Conservation (phyloP, 2,888 invertebrate genomes). For the Flabesymbios commensalis region DNA sequence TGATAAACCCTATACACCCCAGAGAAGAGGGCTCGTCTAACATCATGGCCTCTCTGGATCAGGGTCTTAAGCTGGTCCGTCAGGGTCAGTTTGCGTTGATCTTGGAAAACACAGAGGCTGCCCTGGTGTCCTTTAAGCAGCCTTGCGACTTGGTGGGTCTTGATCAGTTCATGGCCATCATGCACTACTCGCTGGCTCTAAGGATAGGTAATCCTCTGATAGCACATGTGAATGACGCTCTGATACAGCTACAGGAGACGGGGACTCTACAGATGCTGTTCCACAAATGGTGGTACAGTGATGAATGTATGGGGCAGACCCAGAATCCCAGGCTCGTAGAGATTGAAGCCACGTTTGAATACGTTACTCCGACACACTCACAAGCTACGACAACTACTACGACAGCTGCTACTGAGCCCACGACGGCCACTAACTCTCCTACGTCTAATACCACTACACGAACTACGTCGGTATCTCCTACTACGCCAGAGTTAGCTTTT, state of each 20-base stretch:
- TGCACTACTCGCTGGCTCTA: constrained; percentile 23
- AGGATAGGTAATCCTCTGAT: constrained; percentile 14
- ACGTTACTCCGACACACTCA: no score
- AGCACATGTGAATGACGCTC: constrained; percentile 8
- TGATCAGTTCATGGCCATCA: constrained; percentile 21
- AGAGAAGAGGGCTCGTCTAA: background rate
- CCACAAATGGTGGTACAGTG: constrained; percentile 27
- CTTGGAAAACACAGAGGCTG: constrained; percentile 20
- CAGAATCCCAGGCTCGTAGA: background rate
- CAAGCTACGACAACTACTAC: no score
- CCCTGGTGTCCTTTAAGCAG: constrained; percentile 10
- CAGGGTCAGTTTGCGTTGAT: constrained; percentile 17
- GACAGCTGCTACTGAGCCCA: no score
- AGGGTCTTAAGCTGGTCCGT: constrained; percentile 19
- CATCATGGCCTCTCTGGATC: background rate
- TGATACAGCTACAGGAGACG: constrained; percentile 14
- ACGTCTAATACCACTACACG: no score
- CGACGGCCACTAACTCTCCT: no score
- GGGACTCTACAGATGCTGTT: constrained; percentile 19
- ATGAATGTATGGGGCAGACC: constrained; percentile 13
- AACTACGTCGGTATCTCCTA: no score
- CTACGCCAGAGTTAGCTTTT: no score
- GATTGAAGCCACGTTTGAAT: no score
- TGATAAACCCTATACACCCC: no score
- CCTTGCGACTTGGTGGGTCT: constrained; percentile 23